Evolutionary conservation across 2,888 invertebrate species (phyloP).

Genomic region (Lepidocyrtinus sp.): DNA sequence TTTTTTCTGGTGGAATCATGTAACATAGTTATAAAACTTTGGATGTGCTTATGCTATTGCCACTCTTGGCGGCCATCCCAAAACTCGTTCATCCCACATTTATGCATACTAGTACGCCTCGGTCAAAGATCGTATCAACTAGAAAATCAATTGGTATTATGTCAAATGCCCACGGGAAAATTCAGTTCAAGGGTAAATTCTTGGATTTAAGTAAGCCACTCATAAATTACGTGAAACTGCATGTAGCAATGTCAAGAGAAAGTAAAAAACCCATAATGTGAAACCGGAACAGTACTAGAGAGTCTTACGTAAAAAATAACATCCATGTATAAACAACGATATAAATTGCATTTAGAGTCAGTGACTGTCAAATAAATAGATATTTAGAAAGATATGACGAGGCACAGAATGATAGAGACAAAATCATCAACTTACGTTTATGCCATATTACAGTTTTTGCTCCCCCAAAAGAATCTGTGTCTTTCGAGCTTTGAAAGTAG

Average conservation of each 20-base stretch:
- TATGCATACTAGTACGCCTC: too few species aligned
- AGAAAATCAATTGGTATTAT: conserved; percentile 35
- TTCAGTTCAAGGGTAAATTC: conserved; percentile 51
- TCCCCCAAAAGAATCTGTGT: too few species aligned
- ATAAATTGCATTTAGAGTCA: conserved; percentile 23
- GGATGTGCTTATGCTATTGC: too few species aligned
- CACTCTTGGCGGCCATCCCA: conserved; percentile 32
- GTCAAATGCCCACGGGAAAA: conserved; percentile 34
- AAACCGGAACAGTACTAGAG: not conserved
- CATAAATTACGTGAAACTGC: conserved; percentile 17
- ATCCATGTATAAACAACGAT: conserved; percentile 9
- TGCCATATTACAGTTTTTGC: too few species aligned
- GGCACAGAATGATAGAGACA: too few species aligned
- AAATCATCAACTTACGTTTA: too few species aligned
- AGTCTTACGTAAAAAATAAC: conserved; percentile 27
- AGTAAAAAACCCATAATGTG: conserved; percentile 19
- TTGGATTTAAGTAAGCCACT: not conserved
- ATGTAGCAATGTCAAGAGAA: conserved; percentile 53
- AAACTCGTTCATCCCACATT: not conserved
- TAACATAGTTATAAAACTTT: too few species aligned
- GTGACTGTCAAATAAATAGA: too few species aligned
- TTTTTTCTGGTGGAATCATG: too few species aligned
- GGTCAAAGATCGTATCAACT: conserved; percentile 44
- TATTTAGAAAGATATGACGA: too few species aligned
- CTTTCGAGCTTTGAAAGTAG: too few species aligned